A percentile compares a stretch with the other conserved stretches of the same genome.
These are phyloP conservation scores for Umimayanthus chanpuru DNA, from an alignment of 92 coral and sea anemone genomes.

Conservation along the genomic window DNA sequence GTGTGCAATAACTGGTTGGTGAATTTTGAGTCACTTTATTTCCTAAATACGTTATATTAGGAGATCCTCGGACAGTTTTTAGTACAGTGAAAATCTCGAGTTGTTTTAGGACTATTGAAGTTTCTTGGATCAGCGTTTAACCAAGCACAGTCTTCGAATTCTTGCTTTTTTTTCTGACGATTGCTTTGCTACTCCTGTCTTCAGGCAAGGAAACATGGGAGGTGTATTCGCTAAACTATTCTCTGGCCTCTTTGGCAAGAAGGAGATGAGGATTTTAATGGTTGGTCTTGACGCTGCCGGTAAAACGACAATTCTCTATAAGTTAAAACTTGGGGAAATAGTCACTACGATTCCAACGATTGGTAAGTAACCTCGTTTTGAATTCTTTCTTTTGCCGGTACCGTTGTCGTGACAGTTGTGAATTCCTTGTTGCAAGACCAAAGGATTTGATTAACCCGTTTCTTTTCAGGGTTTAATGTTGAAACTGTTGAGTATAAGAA, in stretches of 20 bases:
- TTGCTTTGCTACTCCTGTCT: conserved; percentile 42
- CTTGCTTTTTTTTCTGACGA: conserved; percentile 6
- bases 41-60: not conserved
- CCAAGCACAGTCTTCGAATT: not conserved
- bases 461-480: conserved; percentile 84
- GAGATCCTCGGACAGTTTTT: not conserved
- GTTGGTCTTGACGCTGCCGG: conserved; percentile 99
- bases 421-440: not conserved
- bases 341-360: conserved; percentile 97
- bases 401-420: conserved; percentile 16
- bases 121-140: not conserved
- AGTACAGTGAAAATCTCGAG: too few species aligned
- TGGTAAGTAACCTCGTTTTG: conserved; percentile 59
- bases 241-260: conserved; percentile 84
- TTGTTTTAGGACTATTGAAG: not conserved
- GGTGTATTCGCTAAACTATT: conserved; percentile 73
- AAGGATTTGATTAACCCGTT: not conserved
- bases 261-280: conserved; percentile 98
- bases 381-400: conserved; percentile 14
- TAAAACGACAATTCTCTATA: conserved; percentile 94
- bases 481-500: conserved; percentile 97
- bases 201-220: conserved; percentile 66
- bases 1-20: conserved; percentile 73
- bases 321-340: conserved; percentile 97
- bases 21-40: conserved; percentile 41